Percentiles rank a stretch among this genome's conserved stretches.
phyloP scores from a whole-genome alignment of 92 coral and sea anemone species.

The Zoanthus sansibaricus region DNA sequence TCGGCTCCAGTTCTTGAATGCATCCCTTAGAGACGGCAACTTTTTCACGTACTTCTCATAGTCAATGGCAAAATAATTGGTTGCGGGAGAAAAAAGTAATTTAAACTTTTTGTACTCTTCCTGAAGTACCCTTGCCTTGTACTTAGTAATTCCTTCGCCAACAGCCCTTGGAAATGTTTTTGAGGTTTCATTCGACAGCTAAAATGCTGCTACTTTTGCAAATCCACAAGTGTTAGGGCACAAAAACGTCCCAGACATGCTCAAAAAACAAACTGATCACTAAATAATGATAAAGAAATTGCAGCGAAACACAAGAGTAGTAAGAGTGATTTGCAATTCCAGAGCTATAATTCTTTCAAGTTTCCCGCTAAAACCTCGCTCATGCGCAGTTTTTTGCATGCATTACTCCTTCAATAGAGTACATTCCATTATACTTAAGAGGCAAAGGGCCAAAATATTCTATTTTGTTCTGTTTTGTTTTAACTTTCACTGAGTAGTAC shows the following conservation, averaged over 20 bases:
- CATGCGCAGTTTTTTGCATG: slow-evolving; percentile 3
- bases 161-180: slow-evolving; percentile 2
- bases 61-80: slow-evolving; percentile 29
- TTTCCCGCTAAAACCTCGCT: slow-evolving; percentile 4
- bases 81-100: slow-evolving; percentile 31
- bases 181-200: not conserved
- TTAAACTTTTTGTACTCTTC: slow-evolving; percentile 49
- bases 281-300: not conserved
- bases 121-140: slow-evolving; percentile 4
- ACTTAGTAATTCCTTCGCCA: not conserved
- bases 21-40: slow-evolving; percentile 18
- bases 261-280: not conserved
- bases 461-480: no score
- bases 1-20: slow-evolving; percentile 44
- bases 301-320: not conserved
- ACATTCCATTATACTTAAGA: not conserved
- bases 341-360: not conserved
- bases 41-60: slow-evolving; percentile 45
- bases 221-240: slow-evolving; percentile 7
- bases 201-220: not conserved
- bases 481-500: no score
- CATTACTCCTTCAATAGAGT: not conserved
- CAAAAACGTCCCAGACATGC: slow-evolving; percentile 38
- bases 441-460: no score
- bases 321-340: slow-evolving; percentile 5